A percentile compares a stretch with the other conserved stretches of the same genome.
These are phyloP conservation scores for Taxidea taxus DNA, from an alignment of 2,113 vertebrate genomes.

Conservation along the genomic window DNA sequence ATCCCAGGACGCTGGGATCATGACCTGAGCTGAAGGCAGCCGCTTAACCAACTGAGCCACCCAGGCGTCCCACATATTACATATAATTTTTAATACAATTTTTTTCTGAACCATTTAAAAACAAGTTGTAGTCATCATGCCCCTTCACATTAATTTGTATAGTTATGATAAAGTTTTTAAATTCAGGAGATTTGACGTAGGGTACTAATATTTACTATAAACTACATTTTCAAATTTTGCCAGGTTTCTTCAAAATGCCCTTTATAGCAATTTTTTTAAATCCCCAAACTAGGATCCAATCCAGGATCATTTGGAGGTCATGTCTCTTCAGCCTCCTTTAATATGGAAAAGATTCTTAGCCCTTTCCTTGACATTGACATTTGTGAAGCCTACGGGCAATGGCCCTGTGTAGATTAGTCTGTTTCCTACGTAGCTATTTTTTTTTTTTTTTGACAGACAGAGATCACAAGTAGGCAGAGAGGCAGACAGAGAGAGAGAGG, in stretches of 20 bases:
- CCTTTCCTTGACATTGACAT: not conserved
- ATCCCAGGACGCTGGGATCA: no score
- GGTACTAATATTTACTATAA: not conserved
- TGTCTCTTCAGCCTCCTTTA: not conserved
- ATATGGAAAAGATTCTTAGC: not conserved
- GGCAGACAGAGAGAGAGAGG: no score
- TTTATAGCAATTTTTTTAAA: not conserved
- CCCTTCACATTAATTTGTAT: not conserved
- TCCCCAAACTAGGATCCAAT: not conserved
- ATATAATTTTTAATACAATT: not conserved
- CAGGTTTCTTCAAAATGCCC: not conserved
- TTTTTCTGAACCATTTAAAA: constrained; percentile 25
- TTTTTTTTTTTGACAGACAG: no score
- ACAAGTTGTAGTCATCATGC: not conserved
- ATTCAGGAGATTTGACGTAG: not conserved
- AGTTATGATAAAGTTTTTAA: not conserved
- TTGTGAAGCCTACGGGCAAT: not conserved
- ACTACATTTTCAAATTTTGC: not conserved
- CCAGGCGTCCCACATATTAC: no score
- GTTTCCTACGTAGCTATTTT: no score
- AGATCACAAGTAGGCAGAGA: no score
- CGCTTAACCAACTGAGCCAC: no score
- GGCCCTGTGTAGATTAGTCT: not conserved
- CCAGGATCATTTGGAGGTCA: not conserved
- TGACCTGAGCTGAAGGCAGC: no score